Evolutionary conservation across 2,797 vertebrate genomes (phyloP).

Genomic region (Macropus fuliginosus): DNA sequence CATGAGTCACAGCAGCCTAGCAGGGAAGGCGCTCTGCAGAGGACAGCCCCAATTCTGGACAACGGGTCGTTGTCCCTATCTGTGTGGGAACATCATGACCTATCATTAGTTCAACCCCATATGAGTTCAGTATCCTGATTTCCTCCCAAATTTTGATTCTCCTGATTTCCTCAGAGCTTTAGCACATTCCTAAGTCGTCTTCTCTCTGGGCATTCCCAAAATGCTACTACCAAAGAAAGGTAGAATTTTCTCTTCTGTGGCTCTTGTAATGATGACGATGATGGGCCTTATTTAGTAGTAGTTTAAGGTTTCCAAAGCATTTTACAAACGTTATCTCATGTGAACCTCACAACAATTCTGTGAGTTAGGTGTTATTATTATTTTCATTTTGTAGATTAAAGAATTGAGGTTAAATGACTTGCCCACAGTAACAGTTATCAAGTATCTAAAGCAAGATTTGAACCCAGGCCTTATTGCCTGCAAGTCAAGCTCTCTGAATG

Average conservation of each 20-base stretch:
- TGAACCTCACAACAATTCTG: neutral
- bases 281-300: neutral
- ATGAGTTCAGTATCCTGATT: neutral
- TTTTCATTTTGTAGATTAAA: neutral
- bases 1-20: neutral
- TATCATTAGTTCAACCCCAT: neutral
- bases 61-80: neutral
- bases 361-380: neutral
- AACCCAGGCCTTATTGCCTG: neutral
- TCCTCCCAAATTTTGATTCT: neutral
- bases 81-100: neutral
- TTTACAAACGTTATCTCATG: neutral
- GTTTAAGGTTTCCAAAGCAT: neutral
- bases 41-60: neutral
- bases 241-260: neutral
- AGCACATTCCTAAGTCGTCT: neutral
- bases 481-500: neutral
- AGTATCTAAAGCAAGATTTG: neutral
- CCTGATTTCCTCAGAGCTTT: neutral
- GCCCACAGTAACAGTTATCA: neutral
- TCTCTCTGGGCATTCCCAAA: neutral
- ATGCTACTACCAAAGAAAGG: neutral
- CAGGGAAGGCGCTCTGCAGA: neutral
- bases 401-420: neutral
- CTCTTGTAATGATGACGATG: neutral